phyloP scores from a whole-genome alignment of 2,888 invertebrate genomes.

The Troides helena region DNA sequence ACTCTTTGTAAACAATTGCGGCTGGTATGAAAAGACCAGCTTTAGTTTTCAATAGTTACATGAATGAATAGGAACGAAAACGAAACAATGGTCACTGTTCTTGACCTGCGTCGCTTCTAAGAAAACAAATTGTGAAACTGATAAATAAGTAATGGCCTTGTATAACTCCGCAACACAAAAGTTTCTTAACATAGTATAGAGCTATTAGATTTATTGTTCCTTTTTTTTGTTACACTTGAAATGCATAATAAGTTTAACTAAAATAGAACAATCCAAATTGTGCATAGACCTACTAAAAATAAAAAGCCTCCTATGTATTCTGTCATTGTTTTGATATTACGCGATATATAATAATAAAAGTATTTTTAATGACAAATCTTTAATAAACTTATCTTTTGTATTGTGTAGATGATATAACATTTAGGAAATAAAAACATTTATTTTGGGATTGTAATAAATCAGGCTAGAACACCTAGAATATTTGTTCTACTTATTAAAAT shows the following conservation, averaged over 20 bases:
- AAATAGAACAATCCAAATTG: conserved; percentile 16
- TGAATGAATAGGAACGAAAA: conserved; percentile 30
- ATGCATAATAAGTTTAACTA: conserved; percentile 8
- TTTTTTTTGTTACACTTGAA: conserved; percentile 12
- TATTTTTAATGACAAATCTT: no score
- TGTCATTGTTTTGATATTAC: no score
- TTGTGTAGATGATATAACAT: no score
- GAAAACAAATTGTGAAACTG: conserved; percentile 29
- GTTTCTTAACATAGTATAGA: conserved; percentile 22
- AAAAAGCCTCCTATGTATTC: no score
- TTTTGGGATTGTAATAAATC: no score
- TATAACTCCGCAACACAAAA: conserved; percentile 15
- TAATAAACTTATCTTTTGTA: no score
- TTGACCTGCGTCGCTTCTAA: conserved; percentile 27
- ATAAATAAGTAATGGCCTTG: conserved; percentile 25
- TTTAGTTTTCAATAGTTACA: conserved; percentile 6
- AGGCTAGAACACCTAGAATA: no score
- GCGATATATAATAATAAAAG: no score
- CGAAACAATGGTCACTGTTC: conserved; percentile 29
- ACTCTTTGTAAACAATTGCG: conserved; percentile 16
- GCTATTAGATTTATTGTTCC: conserved; percentile 28
- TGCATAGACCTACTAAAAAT: no score
- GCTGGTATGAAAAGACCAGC: conserved; percentile 6
- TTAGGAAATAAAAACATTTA: no score
- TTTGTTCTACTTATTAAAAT: no score